phyloP scores from a whole-genome alignment of 2,888 invertebrate genomes.

The Mongoloraphidia duomilia region DNA sequence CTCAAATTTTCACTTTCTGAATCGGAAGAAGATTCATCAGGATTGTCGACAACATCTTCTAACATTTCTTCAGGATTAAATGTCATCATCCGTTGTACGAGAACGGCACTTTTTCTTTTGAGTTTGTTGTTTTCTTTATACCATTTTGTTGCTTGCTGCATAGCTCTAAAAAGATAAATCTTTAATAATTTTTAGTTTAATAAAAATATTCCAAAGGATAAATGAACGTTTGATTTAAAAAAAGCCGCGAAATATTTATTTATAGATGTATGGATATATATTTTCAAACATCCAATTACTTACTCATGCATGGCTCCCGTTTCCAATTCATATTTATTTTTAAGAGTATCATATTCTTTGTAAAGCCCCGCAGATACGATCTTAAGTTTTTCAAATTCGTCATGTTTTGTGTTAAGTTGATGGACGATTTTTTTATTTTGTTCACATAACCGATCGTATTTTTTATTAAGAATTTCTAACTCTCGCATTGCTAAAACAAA shows the following conservation, averaged over 20 bases:
- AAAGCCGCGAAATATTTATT: background rate
- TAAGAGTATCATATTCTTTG: conserved; percentile 58
- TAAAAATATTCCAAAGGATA: conserved; percentile 1
- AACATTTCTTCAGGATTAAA: conserved; percentile 34
- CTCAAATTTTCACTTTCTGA: conserved; percentile 53
- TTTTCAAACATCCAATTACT: conserved; percentile 17
- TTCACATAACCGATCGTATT: conserved; percentile 41
- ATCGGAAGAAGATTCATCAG: conserved; percentile 35
- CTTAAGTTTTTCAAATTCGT: conserved; percentile 42
- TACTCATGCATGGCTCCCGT: conserved; percentile 57
- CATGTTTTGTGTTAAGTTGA: conserved; percentile 46
- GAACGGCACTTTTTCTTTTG: conserved; percentile 49
- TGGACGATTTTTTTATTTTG: conserved; percentile 43
- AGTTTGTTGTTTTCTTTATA: conserved; percentile 61
- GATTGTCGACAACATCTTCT: conserved; percentile 27
- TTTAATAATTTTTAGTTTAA: conserved; percentile 4
- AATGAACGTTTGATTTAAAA: background rate
- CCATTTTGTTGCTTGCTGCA: conserved; percentile 58
- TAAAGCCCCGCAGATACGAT: conserved; percentile 56
- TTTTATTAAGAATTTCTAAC: conserved; percentile 45
- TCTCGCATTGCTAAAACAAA: conserved; percentile 38
- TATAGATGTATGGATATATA: background rate
- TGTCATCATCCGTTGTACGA: conserved; percentile 40
- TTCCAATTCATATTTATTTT: conserved; percentile 59
- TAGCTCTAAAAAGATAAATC: conserved; percentile 34